These are phyloP conservation scores for Papilio elwesi DNA, from an alignment of 2,888 invertebrate genomes.

Conservation along the genomic window DNA sequence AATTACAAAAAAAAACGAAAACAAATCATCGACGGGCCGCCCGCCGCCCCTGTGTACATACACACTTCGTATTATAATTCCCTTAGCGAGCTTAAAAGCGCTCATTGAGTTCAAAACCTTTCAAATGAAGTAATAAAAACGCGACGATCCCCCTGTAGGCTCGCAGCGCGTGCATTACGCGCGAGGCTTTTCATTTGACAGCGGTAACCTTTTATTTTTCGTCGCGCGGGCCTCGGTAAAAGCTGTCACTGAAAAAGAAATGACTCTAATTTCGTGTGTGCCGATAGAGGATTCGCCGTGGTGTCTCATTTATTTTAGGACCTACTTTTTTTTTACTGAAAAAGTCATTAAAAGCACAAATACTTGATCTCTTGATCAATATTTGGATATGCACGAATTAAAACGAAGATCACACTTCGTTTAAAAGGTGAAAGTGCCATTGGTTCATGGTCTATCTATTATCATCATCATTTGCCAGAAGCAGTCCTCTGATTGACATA, in stretches of 20 bases:
- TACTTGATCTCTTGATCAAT: too few relatives aligned
- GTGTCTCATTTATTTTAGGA: too few relatives aligned
- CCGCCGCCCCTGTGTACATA: slow-evolving; percentile 55
- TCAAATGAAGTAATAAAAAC: slow-evolving; percentile 75
- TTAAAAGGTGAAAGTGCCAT: too few relatives aligned
- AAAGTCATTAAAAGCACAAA: too few relatives aligned
- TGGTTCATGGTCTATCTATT: too few relatives aligned
- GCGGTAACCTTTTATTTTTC: slow-evolving; percentile 25
- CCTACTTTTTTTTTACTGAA: too few relatives aligned
- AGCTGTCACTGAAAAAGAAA: slow-evolving; percentile 19
- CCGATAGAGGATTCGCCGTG: background rate
- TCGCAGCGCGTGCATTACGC: slow-evolving; percentile 29
- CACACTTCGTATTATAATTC: slow-evolving; percentile 61
- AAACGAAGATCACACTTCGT: too few relatives aligned
- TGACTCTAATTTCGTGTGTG: slow-evolving; percentile 13
- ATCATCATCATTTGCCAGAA: too few relatives aligned
- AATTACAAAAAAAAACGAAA: slow-evolving; percentile 16
- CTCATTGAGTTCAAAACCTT: slow-evolving; percentile 73
- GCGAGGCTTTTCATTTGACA: slow-evolving; percentile 27
- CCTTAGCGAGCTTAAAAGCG: slow-evolving; percentile 58
- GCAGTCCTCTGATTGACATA: too few relatives aligned
- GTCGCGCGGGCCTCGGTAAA: background rate
- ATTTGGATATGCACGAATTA: too few relatives aligned
- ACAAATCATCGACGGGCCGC: slow-evolving; percentile 34
- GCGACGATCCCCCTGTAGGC: slow-evolving; percentile 39